Base-by-base conservation (phyloP, 2,888 invertebrate species). In the Peribatodes rhomboidaria region DNA sequence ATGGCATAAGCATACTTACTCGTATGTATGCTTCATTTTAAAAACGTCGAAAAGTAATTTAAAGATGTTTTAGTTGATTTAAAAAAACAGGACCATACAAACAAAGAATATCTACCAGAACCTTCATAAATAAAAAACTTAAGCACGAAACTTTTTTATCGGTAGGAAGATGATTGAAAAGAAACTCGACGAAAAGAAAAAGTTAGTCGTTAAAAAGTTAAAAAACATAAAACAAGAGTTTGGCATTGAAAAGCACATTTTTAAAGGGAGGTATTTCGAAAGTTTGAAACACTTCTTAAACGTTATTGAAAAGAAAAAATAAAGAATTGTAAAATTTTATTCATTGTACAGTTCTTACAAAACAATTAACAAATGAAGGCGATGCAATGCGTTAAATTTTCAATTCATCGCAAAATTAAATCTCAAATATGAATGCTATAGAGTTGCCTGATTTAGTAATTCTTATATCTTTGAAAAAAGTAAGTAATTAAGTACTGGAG, bases 401-500 rank as follows among this genome's bases (percentile, higher is more conserved):
- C 11, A 50, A 46, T 46, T 22, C 0, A 14, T 7, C 9, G 22
- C 13, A 46, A 27, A 52, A 18, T 16, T n/a, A 6, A 35, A 18
- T 42, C 8, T 16, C 13, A 8, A 27, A 46, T 46, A 22, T 2
- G 1, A 46, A 27, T 18, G 10, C 18, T 33, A 1, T 10, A 16
- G 16, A 33, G 16, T 13, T 20, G 47, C 9, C 58, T 22, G 22
- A 65, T 63, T 54, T 22, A n/a, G 58, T 49, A 16, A 57, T 60
- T 57, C 49, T 62, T 67, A 67, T 65, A 55, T 52, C 55, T 61
- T 65, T 54, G 61, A 44, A 49, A 53, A 70, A 56, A 68, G 77
- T 60, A 79, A 78, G 76, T 82, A 84, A 84, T 84, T 83, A 79
- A 78, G 76, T 78, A 75, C 68, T 72, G 67, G 71, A 76, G 77